phyloP scores from a whole-genome alignment of 2,888 invertebrate species.

The Callosobruchus maculatus region DNA sequence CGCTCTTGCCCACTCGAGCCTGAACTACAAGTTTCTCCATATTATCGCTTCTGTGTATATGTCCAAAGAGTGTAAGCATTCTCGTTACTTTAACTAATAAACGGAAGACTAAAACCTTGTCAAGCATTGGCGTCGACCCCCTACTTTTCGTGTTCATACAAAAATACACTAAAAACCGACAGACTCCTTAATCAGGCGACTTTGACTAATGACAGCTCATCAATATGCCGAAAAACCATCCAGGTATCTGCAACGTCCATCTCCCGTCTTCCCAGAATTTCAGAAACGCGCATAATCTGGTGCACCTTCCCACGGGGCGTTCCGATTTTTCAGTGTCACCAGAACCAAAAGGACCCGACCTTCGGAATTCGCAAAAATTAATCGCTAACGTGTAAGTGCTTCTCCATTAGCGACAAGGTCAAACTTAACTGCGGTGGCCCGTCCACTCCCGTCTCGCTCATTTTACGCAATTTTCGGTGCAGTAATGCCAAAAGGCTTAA shows the following conservation, averaged over 20 bases:
- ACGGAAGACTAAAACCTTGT: too few relatives aligned
- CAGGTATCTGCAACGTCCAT: not conserved
- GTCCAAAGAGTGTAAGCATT: too few relatives aligned
- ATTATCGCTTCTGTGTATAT: too few relatives aligned
- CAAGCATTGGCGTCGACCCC: too few relatives aligned
- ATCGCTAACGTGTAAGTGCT: not conserved
- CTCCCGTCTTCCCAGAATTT: not conserved
- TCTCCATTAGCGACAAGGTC: not conserved
- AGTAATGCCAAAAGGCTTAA: not conserved
- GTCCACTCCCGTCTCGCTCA: not conserved
- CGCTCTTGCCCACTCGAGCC: too few relatives aligned
- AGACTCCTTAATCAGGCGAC: not conserved
- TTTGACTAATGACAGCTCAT: not conserved
- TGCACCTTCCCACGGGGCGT: not conserved
- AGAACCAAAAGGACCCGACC: not conserved
- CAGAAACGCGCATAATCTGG: not conserved
- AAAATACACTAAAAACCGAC: not conserved
- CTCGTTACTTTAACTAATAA: too few relatives aligned
- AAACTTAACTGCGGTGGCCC: not conserved
- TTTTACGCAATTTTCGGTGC: not conserved
- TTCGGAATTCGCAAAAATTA: not conserved
- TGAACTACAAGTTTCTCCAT: too few relatives aligned
- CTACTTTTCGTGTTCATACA: too few relatives aligned
- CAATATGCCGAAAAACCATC: not conserved
- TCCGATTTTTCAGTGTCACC: not conserved